Base-by-base conservation (phyloP, 2,888 invertebrate genomes). In the Incurvaria masculella region DNA sequence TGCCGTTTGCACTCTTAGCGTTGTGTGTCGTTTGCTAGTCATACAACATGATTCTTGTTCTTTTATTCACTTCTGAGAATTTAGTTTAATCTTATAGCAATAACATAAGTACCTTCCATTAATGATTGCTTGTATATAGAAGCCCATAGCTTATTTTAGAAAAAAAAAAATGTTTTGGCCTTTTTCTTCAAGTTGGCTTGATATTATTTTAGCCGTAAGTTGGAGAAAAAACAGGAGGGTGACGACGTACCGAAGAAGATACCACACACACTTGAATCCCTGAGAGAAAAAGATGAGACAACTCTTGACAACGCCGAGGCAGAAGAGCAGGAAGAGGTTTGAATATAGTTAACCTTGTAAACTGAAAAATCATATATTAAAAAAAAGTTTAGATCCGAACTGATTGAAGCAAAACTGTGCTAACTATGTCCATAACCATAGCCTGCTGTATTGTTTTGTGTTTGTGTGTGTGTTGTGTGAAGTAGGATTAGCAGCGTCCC, bases 221-320 rank as follows among this genome's bases (percentile, higher is more conserved):
- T 73, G 47, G 78, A 78, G 58, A 78, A 75, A 59, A 72, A 75
- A 49, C 72, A 75, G 55, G 78, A 76, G 57, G 78, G 75, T 1
- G 78, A 76, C 4, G 74, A 75, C 65, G 75, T 66, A 1, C 74
- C 74, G 2, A 78, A 75, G 59, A 63, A 76, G 55, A 58, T 75
- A 11, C 98, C 97, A 0, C 91, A 93, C 63, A 99, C 99, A 0
- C 85, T 99, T 59, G 99, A 99, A 68, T 94, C 88, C 56, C 83
- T 93, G 52, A 82, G 98, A 49, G 92, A 94, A 62, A 86, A 87
- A 58, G 98, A 99, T 83, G 94, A 91, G 63, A 98, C 98, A 0
- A 87, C 87, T 63, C 80, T 92, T 17, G 85, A 82, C 2, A 86
- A 91, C 61, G 72, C 85, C 14, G 89, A 92, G 49, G 84, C 84